Evolutionary conservation across 2,113 vertebrate species (phyloP), one percentile per base, ranked within the genome.

Genomic region (Rostratula benghalensis): DNA sequence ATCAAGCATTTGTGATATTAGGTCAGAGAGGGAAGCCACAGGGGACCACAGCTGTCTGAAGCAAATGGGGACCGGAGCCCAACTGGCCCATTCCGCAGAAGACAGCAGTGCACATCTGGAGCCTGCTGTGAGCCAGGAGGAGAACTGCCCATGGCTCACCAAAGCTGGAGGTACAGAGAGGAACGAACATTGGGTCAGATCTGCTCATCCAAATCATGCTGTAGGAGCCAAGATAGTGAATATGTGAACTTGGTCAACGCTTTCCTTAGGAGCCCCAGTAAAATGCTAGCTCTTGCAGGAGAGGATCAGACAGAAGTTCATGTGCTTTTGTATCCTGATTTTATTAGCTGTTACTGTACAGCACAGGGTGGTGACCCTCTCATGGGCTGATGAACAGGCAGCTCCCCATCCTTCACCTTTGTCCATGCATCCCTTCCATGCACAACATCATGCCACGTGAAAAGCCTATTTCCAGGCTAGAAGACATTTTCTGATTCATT

Each of bases 361-460:
- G 35, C 37, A 35, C 13, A 65, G 28, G 33, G 35, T 28, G 56
- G 37, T 12, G 73, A 84, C 18, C 30, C 16, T 10, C 41, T 64
- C 37, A 11, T 9, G 22, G 45, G 45, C 73, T 75, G 39, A 53
- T 9, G 17, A 37, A 56, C 16, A 53, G 43, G 19, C 20, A 76
- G n/a, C 3, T 5, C 30, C 25, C 9, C 8, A 4, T 41, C 69
- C 54, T 90, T 76, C 46, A 74, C 67, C 60, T 75, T 77, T 77
- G 53, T 23, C 50, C 0, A 0, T 53, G 41, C 14, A 56, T 65
- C 21, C 7, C 4, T 73, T 88, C 39, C 45, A n/a, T 18, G 10
- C 46, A 23, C 8, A 50, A 41, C 5, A 2, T 50, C 9, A 8
- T 25, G 15, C 51, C 60, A 67, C 0, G 0, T 75, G 77, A 70